Percentiles rank a stretch among this genome's conserved stretches.
phyloP scores from a whole-genome alignment of 2,888 invertebrate genomes.

The Eilema griseolum region DNA sequence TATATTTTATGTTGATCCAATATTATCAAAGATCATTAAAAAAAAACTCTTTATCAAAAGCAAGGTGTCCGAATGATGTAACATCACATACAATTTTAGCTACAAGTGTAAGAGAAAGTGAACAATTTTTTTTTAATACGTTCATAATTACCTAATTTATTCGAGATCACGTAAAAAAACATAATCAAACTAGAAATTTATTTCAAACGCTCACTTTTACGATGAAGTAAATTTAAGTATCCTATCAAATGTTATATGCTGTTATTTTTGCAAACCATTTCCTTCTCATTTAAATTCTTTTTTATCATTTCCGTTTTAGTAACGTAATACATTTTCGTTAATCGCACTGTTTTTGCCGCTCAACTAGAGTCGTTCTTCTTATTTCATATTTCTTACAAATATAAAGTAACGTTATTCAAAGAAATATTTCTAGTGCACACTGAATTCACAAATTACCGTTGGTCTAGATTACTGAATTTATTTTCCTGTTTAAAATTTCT shows the following conservation, averaged over 20 bases:
- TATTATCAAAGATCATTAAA: conserved; percentile 56
- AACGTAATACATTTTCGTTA: background rate
- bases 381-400: background rate
- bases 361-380: background rate
- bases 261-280: background rate
- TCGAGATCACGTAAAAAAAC: background rate
- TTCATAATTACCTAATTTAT: no score
- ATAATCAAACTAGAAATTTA: background rate
- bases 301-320: background rate
- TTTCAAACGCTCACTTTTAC: background rate
- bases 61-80: background rate
- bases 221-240: background rate
- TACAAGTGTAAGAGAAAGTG: background rate
- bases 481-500: background rate
- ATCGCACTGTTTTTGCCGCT: background rate
- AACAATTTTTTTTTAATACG: background rate
- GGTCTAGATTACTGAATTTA: background rate
- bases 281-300: background rate
- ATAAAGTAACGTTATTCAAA: background rate
- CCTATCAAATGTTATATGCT: background rate
- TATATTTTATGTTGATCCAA: conserved; percentile 21
- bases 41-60: conserved; percentile 15
- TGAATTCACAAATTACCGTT: background rate
- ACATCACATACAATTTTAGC: conserved; percentile 2
- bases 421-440: background rate